phyloP scores from a whole-genome alignment of 2,797 vertebrate genomes.

The Sebastes oblongus region DNA sequence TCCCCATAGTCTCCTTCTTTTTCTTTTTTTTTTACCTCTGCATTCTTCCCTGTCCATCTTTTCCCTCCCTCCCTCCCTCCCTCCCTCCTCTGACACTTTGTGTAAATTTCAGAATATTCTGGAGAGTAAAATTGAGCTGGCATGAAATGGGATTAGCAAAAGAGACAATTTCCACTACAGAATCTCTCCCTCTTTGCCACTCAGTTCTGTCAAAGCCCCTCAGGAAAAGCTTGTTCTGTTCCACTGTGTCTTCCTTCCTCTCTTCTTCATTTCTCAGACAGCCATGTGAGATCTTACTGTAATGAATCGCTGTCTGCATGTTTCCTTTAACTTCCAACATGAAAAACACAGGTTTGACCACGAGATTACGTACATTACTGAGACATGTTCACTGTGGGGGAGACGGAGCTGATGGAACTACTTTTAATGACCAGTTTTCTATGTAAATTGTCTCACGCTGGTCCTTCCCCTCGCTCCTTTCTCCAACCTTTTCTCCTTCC shows the following conservation, averaged over 20 bases:
- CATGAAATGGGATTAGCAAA: constrained; percentile 80
- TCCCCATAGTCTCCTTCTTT: not conserved
- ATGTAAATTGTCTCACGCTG: not conserved
- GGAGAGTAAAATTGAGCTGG: constrained; percentile 68
- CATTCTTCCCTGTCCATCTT: not conserved
- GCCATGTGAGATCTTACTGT: not conserved
- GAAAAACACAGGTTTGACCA: constrained; percentile 5
- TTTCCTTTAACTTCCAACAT: not conserved
- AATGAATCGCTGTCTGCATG: not conserved
- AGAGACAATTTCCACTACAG: constrained; percentile 76
- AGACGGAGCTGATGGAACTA: not conserved
- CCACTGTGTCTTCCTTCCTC: not conserved
- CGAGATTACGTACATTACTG: not conserved
- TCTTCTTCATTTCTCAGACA: constrained; percentile 13
- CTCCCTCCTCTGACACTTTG: constrained; percentile 34
- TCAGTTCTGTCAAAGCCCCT: constrained; percentile 42
- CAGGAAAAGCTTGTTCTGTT: constrained; percentile 17
- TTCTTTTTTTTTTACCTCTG: not conserved
- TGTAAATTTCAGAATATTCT: constrained; percentile 68
- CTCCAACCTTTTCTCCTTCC: not conserved
- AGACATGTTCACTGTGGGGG: not conserved
- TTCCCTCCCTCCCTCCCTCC: not conserved
- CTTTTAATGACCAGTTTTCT: not conserved
- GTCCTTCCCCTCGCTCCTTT: not conserved
- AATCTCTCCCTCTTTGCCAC: constrained; percentile 36